Evolutionary conservation across 2,797 vertebrate genomes (phyloP), one percentile per base, ranked within the genome.

Genomic region (Pipistrellus pygmaeus): DNA sequence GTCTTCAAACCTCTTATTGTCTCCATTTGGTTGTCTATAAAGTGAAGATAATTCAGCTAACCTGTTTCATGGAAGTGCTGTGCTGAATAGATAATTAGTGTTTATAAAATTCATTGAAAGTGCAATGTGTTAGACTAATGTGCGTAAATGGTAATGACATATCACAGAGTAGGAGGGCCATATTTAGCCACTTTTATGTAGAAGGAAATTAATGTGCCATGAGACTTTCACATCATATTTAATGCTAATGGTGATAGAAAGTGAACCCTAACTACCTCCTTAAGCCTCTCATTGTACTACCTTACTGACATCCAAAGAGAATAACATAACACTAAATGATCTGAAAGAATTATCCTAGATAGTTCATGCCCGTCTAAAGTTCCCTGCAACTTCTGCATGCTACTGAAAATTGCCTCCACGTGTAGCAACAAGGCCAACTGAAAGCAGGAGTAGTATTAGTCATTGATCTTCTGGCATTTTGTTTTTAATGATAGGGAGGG

Each of bases 51-150:
- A 92, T 90, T 90, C 48, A 88, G 15, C 73, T 90, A 72, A 72
- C 46, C 87, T 94, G 62, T 85, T 93, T 96, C 73, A 91, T 18
- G 82, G 57, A 32, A n/a, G 30, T 77, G 27, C 46, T 89, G 30
- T 57, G 55, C 25, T 95, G 82, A 96, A 94, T 68, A 90, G 69
- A 55, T 91, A 93, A 91, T 90, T 91, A 73, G 75, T 93, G 69
- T 93, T 62, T 92, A 38, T 55, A 92, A 89, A 90, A 41, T 46
- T 8, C 15, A n/a, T 60, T 78, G 32, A 85, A 92, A 88, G 51
- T 62, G 32, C 69, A 87, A 14, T 53, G 46, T 46, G 55, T 20
- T 68, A 57, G 46, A 83, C 53, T 95, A 89, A 94, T 53, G 78
- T 11, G 85, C 44, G n/a, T 91, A 94, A 96, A 93, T 71, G 44